These are phyloP conservation scores for Synodontis membranacea DNA, from an alignment of 2,113 vertebrate genomes.

Conservation along the genomic window DNA sequence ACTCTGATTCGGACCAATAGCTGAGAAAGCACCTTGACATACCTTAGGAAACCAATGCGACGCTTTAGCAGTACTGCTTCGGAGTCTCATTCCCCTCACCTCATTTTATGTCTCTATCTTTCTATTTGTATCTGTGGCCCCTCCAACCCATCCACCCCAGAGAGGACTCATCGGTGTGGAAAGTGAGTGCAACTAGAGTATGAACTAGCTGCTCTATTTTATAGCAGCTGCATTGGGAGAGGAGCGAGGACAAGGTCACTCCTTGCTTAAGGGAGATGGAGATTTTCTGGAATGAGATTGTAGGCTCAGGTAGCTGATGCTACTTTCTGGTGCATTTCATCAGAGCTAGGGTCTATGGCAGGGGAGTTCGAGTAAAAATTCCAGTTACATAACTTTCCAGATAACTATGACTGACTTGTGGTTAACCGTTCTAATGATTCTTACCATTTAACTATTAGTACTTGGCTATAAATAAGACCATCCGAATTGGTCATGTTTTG, in stretches of 20 bases:
- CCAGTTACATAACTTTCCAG: neutral
- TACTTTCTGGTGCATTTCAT: conserved; percentile 19
- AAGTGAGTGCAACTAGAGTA: neutral
- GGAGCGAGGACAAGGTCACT: conserved; percentile 40
- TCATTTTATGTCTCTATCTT: conserved; percentile 18
- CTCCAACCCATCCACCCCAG: conserved; percentile 13
- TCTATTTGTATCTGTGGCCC: conserved; percentile 6
- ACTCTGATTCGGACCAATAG: neutral
- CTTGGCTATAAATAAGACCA: too few relatives aligned
- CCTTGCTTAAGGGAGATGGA: conserved; percentile 46
- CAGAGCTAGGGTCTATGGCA: conserved; percentile 25
- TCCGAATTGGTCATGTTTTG: too few relatives aligned
- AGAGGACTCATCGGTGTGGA: conserved; percentile 1
- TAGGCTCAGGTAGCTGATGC: conserved; percentile 25
- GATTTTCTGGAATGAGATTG: conserved; percentile 38
- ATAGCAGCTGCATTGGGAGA: conserved; percentile 26
- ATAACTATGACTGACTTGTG: neutral
- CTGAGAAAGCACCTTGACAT: neutral
- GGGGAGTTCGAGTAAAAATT: neutral
- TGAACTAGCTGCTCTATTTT: conserved; percentile 40
- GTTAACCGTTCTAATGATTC: too few relatives aligned
- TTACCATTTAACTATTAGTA: too few relatives aligned
- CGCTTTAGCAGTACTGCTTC: neutral
- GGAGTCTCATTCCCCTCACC: neutral
- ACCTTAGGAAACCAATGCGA: neutral